Evolutionary conservation across 2,888 invertebrate genomes (phyloP), one percentile per base, ranked within the genome.

Genomic region (Drosophila parthenogenetica): DNA sequence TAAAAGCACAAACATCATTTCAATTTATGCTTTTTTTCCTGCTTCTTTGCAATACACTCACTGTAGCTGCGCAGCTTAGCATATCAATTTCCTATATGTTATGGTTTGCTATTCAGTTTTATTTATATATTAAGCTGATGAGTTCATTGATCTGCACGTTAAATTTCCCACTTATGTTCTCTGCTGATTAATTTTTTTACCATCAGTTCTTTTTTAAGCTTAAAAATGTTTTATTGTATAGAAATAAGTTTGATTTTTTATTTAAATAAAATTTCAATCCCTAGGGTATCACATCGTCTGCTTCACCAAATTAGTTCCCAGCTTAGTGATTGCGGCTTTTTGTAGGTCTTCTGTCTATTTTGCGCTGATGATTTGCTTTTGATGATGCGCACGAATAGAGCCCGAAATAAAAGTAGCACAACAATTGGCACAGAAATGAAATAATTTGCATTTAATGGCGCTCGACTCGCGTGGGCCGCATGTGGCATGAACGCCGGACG

Each of bases 361-460:
- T 64, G 39, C 55, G 64, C 58, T 63, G 82, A 75, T 79, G 83
- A 87, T 84, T 84, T 84, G 82, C 69, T 81, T 84, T 81, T 85
- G 83, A 87, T 84, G 83, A 84, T 84, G 83, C 85, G 87, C 83
- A 83, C 87, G 83, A 84, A 87, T 70, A 66, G 69, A 68, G 76
- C 67, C 67, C 64, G 76, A 65, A 69, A 64, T 13, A 80, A 82
- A 82, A 86, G 81, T 83, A 86, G 87, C 81, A 86, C 83, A 87
- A 79, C 83, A 87, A 86, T 85, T 87, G 84, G 88, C 86, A 87
- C 81, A 87, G 86, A 88, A 85, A 87, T 86, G 83, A 73, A 87
- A 85, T 87, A 85, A 85, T 85, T 85, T 85, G 88, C 85, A 85
- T 85, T 85, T 85, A 85, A 85, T 87, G 83, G 77, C 69, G 70